Conservation (phyloP, 2,113 vertebrate genomes). For the Anas platyrhynchos region DNA sequence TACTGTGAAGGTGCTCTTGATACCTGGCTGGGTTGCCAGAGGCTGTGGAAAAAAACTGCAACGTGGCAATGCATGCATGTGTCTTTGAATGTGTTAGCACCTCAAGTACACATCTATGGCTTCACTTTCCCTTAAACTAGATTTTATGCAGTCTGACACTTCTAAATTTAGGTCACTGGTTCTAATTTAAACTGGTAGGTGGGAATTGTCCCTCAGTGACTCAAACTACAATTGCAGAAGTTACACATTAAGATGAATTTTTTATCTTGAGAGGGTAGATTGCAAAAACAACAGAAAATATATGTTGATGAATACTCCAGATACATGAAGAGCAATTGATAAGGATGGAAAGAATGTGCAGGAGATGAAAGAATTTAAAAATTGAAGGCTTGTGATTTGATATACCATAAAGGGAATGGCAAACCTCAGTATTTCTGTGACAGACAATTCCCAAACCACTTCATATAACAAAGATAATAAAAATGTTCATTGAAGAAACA, state of each 20-base stretch:
- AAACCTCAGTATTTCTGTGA: background rate
- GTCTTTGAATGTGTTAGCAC: background rate
- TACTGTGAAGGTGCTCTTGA: background rate
- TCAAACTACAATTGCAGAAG: background rate
- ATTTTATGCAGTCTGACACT: background rate
- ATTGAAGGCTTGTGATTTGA: rapidly evolving
- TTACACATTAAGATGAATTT: background rate
- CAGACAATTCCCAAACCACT: background rate
- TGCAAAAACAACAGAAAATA: background rate
- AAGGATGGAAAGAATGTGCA: background rate
- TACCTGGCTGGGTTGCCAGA: background rate
- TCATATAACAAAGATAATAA: background rate
- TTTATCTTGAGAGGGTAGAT: background rate
- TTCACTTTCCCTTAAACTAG: background rate
- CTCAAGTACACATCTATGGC: background rate
- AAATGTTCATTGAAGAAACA: background rate
- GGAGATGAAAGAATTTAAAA: background rate
- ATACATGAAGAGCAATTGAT: background rate
- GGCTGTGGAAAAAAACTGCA: background rate
- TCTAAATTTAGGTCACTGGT: background rate
- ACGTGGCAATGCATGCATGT: background rate
- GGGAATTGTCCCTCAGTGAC: background rate
- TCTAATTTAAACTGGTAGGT: background rate
- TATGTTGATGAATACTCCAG: background rate
- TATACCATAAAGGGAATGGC: background rate